Evolutionary conservation across 1,140 invertebrate species (phyloP), one percentile per base, ranked within the genome.

Genomic region (Rhynchophorus ferrugineus): DNA sequence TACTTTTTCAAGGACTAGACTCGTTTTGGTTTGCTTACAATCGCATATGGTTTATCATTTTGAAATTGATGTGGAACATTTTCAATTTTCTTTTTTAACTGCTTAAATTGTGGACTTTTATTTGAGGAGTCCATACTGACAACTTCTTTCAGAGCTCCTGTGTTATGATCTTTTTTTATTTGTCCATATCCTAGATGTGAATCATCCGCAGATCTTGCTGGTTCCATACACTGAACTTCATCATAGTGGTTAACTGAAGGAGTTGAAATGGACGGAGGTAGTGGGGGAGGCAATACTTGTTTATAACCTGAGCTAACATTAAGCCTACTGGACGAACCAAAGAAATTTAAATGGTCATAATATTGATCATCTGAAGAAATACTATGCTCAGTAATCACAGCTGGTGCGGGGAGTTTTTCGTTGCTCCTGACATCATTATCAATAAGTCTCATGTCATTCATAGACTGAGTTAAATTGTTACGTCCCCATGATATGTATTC

Each of bases 331-430:
- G 78, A 76, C 0, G 85, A 83, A 8, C 84, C 83, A 63, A 89
- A 85, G 63, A 86, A 84, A 61, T 88, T 82, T n/a, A 89, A 63
- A 46, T 80, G 81, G 66, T 89, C 86, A 65, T 90, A 89, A 60
- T 79, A 78, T 19, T 73, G 69, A 60, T 79, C 71, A 29, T 59
- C 54, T 6, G 55, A 44, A 37, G 19, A 52, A 0, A 44, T 34
- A 7, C 39, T 49, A 13, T 34, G 19, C 46, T 60, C 49, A 3
- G 54, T 59, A 13, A 69, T 64, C 3, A 70, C 58, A 44, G 67
- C 64, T 3, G 67, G 56, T 3, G 60, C 61, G 36, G 49, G 49
- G 36, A 54, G 24, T 61, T 54, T 61, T 46, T 17, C 60, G 29
- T 43, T 55, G 18, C 7, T 33, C n/a, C n/a, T n/a, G n/a, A n/a